Evolutionary conservation across 1,140 invertebrate species (phyloP), one percentile per base, ranked within the genome.

Genomic region (Melitaea cinxia): DNA sequence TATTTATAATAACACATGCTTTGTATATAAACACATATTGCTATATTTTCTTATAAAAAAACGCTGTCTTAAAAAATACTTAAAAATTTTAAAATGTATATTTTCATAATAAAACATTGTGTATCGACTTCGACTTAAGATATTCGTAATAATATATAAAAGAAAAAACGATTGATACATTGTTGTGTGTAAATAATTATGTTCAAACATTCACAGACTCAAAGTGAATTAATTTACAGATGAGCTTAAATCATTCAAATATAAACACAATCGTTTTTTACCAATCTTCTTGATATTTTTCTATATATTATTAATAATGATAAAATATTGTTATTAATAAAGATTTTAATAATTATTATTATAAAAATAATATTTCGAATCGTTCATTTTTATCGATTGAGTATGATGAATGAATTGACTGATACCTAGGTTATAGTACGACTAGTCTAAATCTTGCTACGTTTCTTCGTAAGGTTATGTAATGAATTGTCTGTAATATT

Each of bases 11-110:
- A 68, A 65, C 64, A 69, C 68, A 68, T 76, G 69, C 67, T 70
- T 73, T 88, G 82, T 88, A 88, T 74, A 83, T 86, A 85, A 80
- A 74, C 24, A 81, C 39, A 55, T 57, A 57, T 21, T 64, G 45
- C 78, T 81, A 85, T 88, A 88, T 88, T 88, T 88, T 86, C 85
- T 63, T 88, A 86, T 75, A 72, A 78, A 75, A 81, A 77, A 2
- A 33, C 52, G 80, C 78, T 85, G 67, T 81, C 77, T 82, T 73
- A 73, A 75, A 58, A 42, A 42, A 42, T 42, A 71, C 62, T 68
- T 74, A 68, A 75, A 69, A 65, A 64, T 57, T 33, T 10, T 55
- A 37, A 58, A 70, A 65, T 70, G 75, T 66, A 75, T 83, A 84
- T 88, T 88, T 88, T 86, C 83, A 84, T 85, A 82, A 80, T 79